A percentile compares a stretch with the other conserved stretches of the same genome.
Conservation (phyloP, 2,888 invertebrate genomes). For the Anodontia alba region DNA sequence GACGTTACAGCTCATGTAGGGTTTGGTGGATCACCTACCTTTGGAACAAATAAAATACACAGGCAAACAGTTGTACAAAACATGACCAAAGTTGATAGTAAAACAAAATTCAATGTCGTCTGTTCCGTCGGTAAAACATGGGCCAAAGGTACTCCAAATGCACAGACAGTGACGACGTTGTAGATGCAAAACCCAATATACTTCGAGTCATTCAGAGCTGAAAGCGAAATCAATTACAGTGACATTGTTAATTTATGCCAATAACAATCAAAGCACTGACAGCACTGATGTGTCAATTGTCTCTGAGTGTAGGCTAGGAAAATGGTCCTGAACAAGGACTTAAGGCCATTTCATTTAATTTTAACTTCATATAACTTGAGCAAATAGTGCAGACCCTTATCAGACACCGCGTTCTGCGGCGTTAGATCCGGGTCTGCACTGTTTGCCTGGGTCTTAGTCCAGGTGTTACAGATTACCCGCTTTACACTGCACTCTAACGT, state of each 20-base stretch:
- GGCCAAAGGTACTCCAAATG: constrained; percentile 66
- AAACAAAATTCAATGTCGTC: constrained; percentile 56
- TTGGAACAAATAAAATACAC: background rate
- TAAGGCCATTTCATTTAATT: no score
- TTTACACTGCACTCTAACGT: no score
- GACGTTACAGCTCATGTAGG: no score
- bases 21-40: no score
- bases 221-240: constrained; percentile 27
- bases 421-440: background rate
- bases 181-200: constrained; percentile 75
- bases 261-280: no score
- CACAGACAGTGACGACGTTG: constrained; percentile 69
- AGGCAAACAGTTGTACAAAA: background rate
- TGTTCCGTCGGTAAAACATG: constrained; percentile 62
- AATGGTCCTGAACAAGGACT: no score
- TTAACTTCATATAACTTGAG: background rate
- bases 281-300: no score
- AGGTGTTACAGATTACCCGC: no score
- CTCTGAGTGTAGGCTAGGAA: no score
- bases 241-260: background rate
- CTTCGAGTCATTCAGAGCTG: constrained; percentile 73
- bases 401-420: background rate
- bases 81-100: constrained; percentile 17
- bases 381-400: background rate
- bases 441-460: background rate